Percentiles rank a stretch among this genome's conserved stretches.
Conservation (phyloP, 1,140 invertebrate genomes). For the Drosophila mauritiana region DNA sequence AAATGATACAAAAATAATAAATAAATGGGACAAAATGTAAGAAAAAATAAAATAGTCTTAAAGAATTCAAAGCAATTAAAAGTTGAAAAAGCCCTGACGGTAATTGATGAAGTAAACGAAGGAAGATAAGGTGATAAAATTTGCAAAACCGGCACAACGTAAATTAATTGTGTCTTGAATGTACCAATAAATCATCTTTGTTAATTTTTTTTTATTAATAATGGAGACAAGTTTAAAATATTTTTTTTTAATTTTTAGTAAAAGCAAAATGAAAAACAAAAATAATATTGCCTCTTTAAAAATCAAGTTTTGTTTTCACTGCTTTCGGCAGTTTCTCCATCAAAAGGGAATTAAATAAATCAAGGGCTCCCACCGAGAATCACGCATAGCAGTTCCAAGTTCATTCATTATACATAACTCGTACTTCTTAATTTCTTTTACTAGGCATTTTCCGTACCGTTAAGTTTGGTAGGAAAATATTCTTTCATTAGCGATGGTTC, state of each 20-base stretch:
- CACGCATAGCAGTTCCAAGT: slow-evolving; percentile 47
- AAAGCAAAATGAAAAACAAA: too few relatives aligned
- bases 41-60: slow-evolving; percentile 1
- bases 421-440: slow-evolving; percentile 6
- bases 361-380: slow-evolving; percentile 17
- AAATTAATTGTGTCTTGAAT: not conserved
- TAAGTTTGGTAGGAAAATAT: slow-evolving; percentile 62
- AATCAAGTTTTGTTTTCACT: too few relatives aligned
- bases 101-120: slow-evolving; percentile 10
- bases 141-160: not conserved
- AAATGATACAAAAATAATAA: slow-evolving; percentile 22
- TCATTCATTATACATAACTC: slow-evolving; percentile 6
- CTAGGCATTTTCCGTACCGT: slow-evolving; percentile 61
- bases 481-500: slow-evolving; percentile 66
- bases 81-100: slow-evolving; percentile 12
- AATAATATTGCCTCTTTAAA: not conserved
- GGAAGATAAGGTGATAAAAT: not conserved
- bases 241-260: not conserved
- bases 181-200: too few relatives aligned
- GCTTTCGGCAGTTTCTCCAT: not conserved
- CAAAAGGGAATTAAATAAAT: slow-evolving; percentile 30
- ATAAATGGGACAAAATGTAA: slow-evolving; percentile 11
- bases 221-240: not conserved
- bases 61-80: slow-evolving; percentile 1
- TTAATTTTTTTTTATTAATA: too few relatives aligned